Evolutionary conservation across 2,797 vertebrate species (phyloP), one percentile per base, ranked within the genome.

Genomic region (Tachyglossus aculeatus): DNA sequence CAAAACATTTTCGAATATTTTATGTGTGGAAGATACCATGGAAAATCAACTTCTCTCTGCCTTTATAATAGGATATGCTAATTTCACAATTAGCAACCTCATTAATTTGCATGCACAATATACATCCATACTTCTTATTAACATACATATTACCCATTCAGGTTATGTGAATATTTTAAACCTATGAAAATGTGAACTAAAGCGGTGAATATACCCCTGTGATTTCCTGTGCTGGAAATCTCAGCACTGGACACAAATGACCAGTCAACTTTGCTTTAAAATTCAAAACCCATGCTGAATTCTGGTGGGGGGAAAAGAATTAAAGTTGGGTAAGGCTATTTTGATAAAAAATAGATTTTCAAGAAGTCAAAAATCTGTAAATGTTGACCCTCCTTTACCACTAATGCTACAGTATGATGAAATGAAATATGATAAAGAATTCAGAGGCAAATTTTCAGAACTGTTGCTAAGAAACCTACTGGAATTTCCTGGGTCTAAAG

Each of bases 291-390:
- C 34, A 60, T 71, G 24, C 34, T 78, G 56, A 54, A 67, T 66
- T 71, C 68, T 55, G 37, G 3, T 67, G 52, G 37, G 21, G 29
- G 11, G 48, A 67, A 68, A 53, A 76, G 9, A n/a, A n/a, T n/a
- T 57, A 18, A 2, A 29, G 62, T 38, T 32, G 12, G 34, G 62
- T 66, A 29, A 78, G 64, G 13, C 2, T 29, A 44, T 19, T 2
- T 21, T n/a, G n/a, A n/a, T n/a, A n/a, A 69, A 18, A 83, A 78
- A 16, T 50, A 75, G 80, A 67, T 69, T 81, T 67, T 66, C 31
- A 74, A 60, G 34, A 73, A 63, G 43, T n/a, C n/a, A n/a, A 62
- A 85, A 78, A 78, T 61, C 79, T n/a, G n/a, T n/a, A n/a, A n/a
- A n/a, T n/a, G n/a, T n/a, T n/a, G n/a, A n/a, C n/a, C n/a, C n/a